Evolutionary conservation across 2,888 invertebrate genomes (phyloP).

Genomic region (Axea sp.): DNA sequence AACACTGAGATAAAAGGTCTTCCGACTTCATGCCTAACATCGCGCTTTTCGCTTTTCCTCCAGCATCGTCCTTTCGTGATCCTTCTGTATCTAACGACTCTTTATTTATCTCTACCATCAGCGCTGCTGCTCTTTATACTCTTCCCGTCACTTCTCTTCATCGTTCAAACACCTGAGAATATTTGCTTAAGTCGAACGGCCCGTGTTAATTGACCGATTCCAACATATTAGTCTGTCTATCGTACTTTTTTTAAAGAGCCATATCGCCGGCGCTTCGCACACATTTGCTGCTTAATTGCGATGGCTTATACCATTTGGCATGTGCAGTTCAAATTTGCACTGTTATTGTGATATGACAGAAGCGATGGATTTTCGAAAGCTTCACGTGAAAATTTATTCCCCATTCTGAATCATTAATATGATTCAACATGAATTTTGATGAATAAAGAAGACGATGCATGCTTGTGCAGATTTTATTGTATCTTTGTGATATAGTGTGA

Average conservation of each 20-base stretch:
- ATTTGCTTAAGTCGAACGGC: constrained; percentile 74
- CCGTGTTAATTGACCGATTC: constrained; percentile 75
- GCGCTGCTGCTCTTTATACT: constrained; percentile 20
- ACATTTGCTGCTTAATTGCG: too few species aligned
- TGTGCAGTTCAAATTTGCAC: too few species aligned
- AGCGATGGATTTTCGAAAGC: too few species aligned
- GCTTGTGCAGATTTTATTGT: too few species aligned
- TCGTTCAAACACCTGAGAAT: constrained; percentile 75
- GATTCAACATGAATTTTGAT: too few species aligned
- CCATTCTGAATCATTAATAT: too few species aligned
- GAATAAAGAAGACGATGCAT: too few species aligned
- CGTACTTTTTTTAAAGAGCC: constrained; percentile 63
- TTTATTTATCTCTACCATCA: constrained; percentile 36
- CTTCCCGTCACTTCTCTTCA: constrained; percentile 43
- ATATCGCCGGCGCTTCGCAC: too few species aligned
- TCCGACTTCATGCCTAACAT: constrained; percentile 55
- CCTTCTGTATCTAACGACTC: constrained; percentile 17
- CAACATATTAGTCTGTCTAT: constrained; percentile 74
- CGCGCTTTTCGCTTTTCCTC: constrained; percentile 27
- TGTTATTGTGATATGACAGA: too few species aligned
- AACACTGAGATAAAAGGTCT: constrained; percentile 59
- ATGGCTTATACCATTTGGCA: too few species aligned
- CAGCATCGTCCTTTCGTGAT: constrained; percentile 29
- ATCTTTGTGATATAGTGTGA: too few species aligned
- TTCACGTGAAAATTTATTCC: too few species aligned